Base-by-base conservation (phyloP, 2,113 vertebrate species). In the Casuarius casuarius region DNA sequence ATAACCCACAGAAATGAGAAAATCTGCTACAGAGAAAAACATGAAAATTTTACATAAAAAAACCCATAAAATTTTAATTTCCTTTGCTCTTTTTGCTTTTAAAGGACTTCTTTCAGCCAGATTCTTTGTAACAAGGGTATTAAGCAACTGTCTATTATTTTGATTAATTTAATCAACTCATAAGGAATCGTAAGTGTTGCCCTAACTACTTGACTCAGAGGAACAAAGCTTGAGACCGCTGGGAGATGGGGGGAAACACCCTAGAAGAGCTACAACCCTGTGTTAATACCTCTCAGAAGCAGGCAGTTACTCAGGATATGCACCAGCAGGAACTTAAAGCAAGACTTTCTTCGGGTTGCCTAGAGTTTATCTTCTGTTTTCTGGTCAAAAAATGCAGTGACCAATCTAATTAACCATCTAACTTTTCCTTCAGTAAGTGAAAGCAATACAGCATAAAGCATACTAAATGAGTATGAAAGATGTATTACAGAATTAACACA, bases 351-450 rank as follows among this genome's bases (percentile, higher is more conserved):
- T 87, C 44, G 52, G 3, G 4, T n/a, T 73, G 11, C 46, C 46
- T 49, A 23, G 31, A 70, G 46, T 70, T 70, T 31, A 70, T 58
- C 26, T 67, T 72, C 59, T 66, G 49, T 70, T 91, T 58, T 58
- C 10, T 56, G 12, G 67, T 59, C 54, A 40, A 96, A 91, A 79
- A 96, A 87, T 10, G 44, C 23, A 62, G 20, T 83, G 65, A 79
- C 5, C 16, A 54, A 73, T 52, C 15, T 14, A 76, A 65, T 82
- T 89, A 72, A 59, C 54, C 15, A 73, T 65, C 7, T 52, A 68
- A 65, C 3, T 74, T 16, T 56, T 93, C 31, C 44, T 70, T 82
- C 49, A 40, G 20, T 31, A 83, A 58, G 12, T 76, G 25, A 79
- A 79, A 84, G 25, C 28, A 81, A 48, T 33, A 61, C 1, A 68